A percentile compares a stretch with the other conserved stretches of the same genome.
Conservation (phyloP, 2,113 vertebrate genomes). For the Perca flavescens region DNA sequence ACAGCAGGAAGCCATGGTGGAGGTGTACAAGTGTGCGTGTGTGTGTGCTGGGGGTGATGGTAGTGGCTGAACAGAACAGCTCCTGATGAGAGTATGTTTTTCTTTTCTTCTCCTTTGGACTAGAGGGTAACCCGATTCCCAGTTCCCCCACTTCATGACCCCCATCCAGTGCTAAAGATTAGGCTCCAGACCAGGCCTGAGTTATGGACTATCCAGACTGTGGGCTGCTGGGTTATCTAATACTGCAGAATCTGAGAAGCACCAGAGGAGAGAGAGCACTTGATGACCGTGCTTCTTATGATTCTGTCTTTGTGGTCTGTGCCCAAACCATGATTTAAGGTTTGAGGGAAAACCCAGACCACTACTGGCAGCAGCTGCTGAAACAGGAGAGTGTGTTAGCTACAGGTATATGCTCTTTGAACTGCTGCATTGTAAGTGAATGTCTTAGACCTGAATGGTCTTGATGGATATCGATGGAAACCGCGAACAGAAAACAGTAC, state of each 20-base stretch:
- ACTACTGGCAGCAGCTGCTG: constrained; percentile 53
- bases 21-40: constrained; percentile 34
- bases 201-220: constrained; percentile 69
- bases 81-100: constrained; percentile 77
- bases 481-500: constrained; percentile 52
- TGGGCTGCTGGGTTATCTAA: constrained; percentile 68
- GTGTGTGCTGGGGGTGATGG: background rate
- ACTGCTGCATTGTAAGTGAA: constrained; percentile 27
- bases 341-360: constrained; percentile 54
- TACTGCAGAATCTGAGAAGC: constrained; percentile 43
- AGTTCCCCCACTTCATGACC: constrained; percentile 54
- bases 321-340: constrained; percentile 62
- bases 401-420: constrained; percentile 56
- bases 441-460: constrained; percentile 26
- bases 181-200: constrained; percentile 55
- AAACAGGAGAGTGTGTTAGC: constrained; percentile 64
- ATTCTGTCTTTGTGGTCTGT: constrained; percentile 58
- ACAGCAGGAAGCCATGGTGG: constrained; percentile 75
- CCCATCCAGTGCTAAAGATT: constrained; percentile 45
- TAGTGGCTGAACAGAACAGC: constrained; percentile 36
- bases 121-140: constrained; percentile 62
- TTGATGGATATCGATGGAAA: constrained; percentile 52
- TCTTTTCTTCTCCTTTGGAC: constrained; percentile 67
- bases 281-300: constrained; percentile 20
- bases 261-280: constrained; percentile 19